These are phyloP conservation scores for Champsocephalus gunnari DNA, from an alignment of 2,797 vertebrate genomes.

Conservation along the genomic window DNA sequence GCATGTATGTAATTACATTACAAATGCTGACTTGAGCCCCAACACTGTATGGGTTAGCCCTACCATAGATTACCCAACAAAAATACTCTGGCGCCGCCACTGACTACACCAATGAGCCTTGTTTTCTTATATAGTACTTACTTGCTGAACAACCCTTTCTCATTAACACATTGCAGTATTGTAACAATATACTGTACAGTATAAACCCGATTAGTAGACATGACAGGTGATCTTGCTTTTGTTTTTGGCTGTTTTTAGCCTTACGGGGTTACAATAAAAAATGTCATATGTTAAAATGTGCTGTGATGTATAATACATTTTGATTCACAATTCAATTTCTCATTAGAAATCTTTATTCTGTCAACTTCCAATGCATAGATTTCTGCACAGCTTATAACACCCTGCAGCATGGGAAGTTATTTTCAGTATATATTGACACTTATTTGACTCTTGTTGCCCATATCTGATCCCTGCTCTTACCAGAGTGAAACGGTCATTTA, in stretches of 20 bases:
- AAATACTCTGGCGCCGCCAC: too few species aligned
- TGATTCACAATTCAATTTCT: neutral
- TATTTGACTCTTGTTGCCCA: slow-evolving; percentile 16
- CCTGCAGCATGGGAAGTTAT: neutral
- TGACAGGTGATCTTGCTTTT: neutral
- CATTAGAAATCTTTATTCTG: slow-evolving; percentile 3
- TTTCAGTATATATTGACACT: slow-evolving; percentile 19
- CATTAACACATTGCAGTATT: neutral
- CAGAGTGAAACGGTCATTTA: slow-evolving; percentile 14
- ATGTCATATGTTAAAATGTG: neutral
- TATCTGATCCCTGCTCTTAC: slow-evolving; percentile 12
- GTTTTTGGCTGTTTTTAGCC: neutral
- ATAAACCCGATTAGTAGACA: neutral
- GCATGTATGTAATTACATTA: too few species aligned
- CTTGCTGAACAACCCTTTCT: neutral
- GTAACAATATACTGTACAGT: too few species aligned
- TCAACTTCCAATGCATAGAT: neutral
- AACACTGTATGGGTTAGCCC: too few species aligned
- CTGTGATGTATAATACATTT: neutral
- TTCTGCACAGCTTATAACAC: neutral
- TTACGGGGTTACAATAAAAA: neutral
- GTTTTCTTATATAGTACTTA: neutral
- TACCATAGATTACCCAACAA: too few species aligned
- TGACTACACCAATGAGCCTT: neutral
- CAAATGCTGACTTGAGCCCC: too few species aligned